Evolutionary conservation across 2,888 invertebrate species (phyloP).

Genomic region (Clistopyga incitator): DNA sequence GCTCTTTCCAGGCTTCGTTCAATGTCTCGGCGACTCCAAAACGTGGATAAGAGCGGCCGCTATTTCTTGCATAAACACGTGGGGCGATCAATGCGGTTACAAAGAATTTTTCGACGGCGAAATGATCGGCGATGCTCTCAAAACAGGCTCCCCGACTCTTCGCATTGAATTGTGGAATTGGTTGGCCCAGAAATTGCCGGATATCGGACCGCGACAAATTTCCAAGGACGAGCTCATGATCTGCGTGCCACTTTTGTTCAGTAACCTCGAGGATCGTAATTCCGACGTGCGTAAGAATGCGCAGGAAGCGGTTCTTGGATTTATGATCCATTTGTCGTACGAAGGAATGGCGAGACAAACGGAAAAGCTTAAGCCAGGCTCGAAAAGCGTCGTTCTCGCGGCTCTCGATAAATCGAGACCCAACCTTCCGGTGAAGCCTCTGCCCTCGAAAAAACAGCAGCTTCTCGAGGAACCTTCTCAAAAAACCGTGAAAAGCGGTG

Average conservation of each 20-base stretch:
- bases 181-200: slow-evolving; percentile 93
- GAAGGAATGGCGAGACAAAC: slow-evolving; percentile 91
- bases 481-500: slow-evolving; percentile 87
- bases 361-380: slow-evolving; percentile 92
- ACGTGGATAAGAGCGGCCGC: slow-evolving; percentile 93
- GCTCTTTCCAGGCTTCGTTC: slow-evolving; percentile 93
- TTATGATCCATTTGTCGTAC: slow-evolving; percentile 97
- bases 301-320: slow-evolving; percentile 94
- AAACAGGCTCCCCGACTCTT: slow-evolving; percentile 93
- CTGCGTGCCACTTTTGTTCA: slow-evolving; percentile 91
- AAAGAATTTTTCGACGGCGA: slow-evolving; percentile 95
- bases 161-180: slow-evolving; percentile 93
- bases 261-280: slow-evolving; percentile 95
- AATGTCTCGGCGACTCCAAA: slow-evolving; percentile 88
- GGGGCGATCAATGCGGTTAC: slow-evolving; percentile 93
- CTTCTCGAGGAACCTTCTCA: slow-evolving; percentile 86
- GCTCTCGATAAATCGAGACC: slow-evolving; percentile 94
- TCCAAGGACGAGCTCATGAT: slow-evolving; percentile 92
- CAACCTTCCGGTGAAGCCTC: slow-evolving; percentile 92
- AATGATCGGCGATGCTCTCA: slow-evolving; percentile 94
- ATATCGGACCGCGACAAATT: slow-evolving; percentile 89
- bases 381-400: slow-evolving; percentile 91
- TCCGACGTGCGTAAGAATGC: slow-evolving; percentile 96
- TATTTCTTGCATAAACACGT: slow-evolving; percentile 93
- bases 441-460: slow-evolving; percentile 86